A percentile compares a stretch with the other conserved stretches of the same genome.
These are phyloP conservation scores for Amblyjoppa fuscipennis DNA, from an alignment of 2,888 invertebrate genomes.

Conservation along the genomic window DNA sequence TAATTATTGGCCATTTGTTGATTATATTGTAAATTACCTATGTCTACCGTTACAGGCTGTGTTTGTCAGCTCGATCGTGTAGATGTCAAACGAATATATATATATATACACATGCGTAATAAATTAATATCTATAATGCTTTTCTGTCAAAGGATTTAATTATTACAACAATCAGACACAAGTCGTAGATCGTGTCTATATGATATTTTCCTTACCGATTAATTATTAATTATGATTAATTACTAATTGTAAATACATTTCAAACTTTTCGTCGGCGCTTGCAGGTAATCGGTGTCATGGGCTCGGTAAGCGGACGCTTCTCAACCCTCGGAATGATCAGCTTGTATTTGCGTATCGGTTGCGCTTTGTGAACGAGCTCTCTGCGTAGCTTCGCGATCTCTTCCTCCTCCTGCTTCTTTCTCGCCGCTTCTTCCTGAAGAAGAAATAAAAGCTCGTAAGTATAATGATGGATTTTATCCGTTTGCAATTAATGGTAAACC, in stretches of 20 bases:
- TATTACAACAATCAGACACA: constrained; percentile 21
- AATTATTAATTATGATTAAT: background rate
- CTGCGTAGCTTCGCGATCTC: constrained; percentile 68
- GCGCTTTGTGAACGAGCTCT: constrained; percentile 70
- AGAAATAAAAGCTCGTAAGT: background rate
- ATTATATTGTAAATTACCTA: constrained; percentile 58
- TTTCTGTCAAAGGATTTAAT: constrained; percentile 39
- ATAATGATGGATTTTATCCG: background rate
- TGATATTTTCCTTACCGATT: background rate
- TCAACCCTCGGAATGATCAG: constrained; percentile 46
- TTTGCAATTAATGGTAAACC: background rate
- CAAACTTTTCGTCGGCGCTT: constrained; percentile 72
- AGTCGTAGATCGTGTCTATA: background rate
- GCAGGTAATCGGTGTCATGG: constrained; percentile 61
- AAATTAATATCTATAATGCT: constrained; percentile 44
- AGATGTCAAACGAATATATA: constrained; percentile 48
- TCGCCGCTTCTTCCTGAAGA: constrained; percentile 63
- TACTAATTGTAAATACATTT: background rate
- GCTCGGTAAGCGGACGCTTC: constrained; percentile 73
- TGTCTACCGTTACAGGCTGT: constrained; percentile 60
- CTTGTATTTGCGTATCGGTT: constrained; percentile 72
- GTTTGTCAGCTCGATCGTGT: constrained; percentile 55
- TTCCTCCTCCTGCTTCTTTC: constrained; percentile 67
- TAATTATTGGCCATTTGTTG: constrained; percentile 57
- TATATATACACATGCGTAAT: constrained; percentile 46